phyloP scores from a whole-genome alignment of 2,113 vertebrate genomes.

The Mus spicilegus region DNA sequence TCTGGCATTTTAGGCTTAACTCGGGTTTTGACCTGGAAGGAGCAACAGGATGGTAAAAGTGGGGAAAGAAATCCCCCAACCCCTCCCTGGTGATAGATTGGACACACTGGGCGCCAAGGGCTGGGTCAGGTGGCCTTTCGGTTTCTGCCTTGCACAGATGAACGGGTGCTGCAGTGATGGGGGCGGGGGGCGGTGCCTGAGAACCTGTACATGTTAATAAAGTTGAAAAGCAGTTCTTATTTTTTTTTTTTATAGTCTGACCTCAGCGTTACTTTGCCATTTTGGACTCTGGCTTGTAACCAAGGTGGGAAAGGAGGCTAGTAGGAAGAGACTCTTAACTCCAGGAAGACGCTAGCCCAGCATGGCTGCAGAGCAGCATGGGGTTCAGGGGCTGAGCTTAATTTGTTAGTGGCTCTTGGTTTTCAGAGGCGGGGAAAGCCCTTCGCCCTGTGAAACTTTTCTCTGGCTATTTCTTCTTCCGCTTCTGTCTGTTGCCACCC shows the following conservation, averaged over 20 bases:
- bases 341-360: background rate
- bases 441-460: background rate
- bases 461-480: background rate
- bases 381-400: background rate
- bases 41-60: background rate
- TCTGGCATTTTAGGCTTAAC: background rate
- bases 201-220: background rate
- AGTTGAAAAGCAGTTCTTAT: background rate
- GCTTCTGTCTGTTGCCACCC: background rate
- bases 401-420: background rate
- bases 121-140: background rate
- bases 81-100: no score
- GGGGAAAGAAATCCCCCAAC: no score
- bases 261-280: accelerated
- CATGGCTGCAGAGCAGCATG: accelerated
- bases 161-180: background rate
- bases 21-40: conserved; percentile 30
- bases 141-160: background rate
- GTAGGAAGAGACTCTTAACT: background rate
- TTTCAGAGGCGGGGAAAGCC: background rate
- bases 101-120: background rate
- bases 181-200: accelerated
- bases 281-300: background rate
- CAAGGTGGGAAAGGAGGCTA: background rate
- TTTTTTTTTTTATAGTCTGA: background rate